These are phyloP conservation scores for Lethrus apterus DNA, from an alignment of 1,140 invertebrate species.

Conservation along the genomic window DNA sequence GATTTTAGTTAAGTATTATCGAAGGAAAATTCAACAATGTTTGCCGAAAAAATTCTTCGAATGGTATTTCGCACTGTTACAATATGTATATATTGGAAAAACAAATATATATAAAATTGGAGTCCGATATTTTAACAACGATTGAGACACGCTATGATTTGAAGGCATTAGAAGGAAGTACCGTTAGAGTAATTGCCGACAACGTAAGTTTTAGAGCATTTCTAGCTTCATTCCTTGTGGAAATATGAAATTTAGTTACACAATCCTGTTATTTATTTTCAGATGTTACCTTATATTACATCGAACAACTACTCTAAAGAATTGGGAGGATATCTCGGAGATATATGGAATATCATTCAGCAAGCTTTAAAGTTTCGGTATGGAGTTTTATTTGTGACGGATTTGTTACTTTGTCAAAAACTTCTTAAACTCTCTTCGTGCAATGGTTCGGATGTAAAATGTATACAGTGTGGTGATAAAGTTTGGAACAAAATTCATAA, in stretches of 20 bases:
- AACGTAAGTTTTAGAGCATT: conserved; percentile 20
- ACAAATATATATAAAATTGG: no score
- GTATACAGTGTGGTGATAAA: no score
- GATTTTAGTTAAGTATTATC: conserved; percentile 1
- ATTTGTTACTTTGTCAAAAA: not conserved
- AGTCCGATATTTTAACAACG: no score
- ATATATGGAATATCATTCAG: conserved; percentile 29
- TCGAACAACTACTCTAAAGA: conserved; percentile 18
- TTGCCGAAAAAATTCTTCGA: conserved; percentile 12
- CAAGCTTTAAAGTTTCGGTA: conserved; percentile 27
- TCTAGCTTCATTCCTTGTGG: not conserved
- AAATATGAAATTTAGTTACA: not conserved
- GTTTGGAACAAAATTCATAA: no score
- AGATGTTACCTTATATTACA: conserved; percentile 29
- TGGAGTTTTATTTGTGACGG: conserved; percentile 4
- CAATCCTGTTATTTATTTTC: conserved; percentile 13
- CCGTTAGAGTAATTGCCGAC: conserved; percentile 23
- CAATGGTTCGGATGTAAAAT: no score
- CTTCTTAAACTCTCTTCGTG: no score
- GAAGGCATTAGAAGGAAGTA: conserved; percentile 18
- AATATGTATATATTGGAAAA: conserved; percentile 27
- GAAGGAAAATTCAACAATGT: conserved; percentile 3
- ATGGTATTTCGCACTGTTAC: conserved; percentile 20
- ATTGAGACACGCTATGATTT: conserved; percentile 12
- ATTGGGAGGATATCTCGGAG: conserved; percentile 29